Conservation (phyloP, 2,888 invertebrate genomes). For the Abscondita cerata region DNA sequence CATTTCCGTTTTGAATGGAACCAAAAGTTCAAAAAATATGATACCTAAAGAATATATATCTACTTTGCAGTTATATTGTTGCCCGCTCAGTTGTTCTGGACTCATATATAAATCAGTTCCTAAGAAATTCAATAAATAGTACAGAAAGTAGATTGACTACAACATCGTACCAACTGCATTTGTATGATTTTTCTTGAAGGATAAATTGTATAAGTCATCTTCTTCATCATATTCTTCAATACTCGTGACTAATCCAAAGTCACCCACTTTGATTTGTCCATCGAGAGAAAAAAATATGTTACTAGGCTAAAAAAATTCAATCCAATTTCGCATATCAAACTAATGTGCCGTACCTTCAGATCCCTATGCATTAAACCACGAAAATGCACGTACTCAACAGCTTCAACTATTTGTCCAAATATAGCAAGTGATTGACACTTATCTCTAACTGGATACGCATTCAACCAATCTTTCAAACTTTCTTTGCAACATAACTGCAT, state of each 20-base stretch:
- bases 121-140: no score
- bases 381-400: conserved; percentile 94
- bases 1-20: conserved; percentile 90
- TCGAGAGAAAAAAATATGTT: conserved; percentile 94
- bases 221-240: conserved; percentile 67
- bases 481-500: conserved; percentile 94
- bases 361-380: conserved; percentile 95
- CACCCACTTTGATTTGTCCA: conserved; percentile 93
- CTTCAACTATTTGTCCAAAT: conserved; percentile 91
- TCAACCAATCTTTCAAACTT: conserved; percentile 91
- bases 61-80: conserved; percentile 86
- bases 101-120: conserved; percentile 98
- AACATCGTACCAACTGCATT: conserved; percentile 33
- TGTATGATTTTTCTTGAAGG: conserved; percentile 22
- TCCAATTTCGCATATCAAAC: background rate
- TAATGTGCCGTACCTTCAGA: conserved; percentile 73
- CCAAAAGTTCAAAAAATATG: conserved; percentile 90
- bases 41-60: conserved; percentile 95
- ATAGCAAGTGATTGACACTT: conserved; percentile 67
- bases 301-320: conserved; percentile 67
- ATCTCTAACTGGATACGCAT: conserved; percentile 63
- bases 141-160: no score
- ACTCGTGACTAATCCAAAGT: conserved; percentile 96
- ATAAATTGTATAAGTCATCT: conserved; percentile 42
- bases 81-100: conserved; percentile 86